Evolutionary conservation across 64 coral and sea anemone genomes (phyloP).

Genomic region (Actinia tenebrosa): DNA sequence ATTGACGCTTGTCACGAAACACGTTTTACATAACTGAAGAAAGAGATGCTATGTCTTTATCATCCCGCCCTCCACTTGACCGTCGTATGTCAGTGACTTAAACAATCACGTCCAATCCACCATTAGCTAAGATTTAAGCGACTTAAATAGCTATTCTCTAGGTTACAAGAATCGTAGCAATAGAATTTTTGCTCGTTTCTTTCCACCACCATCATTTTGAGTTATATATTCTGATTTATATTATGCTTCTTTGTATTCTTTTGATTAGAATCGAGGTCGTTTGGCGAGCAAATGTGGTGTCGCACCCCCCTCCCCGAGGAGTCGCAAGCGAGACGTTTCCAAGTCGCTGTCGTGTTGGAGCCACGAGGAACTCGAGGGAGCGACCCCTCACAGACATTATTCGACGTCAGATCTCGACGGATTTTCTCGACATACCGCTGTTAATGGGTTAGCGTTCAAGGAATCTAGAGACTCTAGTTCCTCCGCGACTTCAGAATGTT

Average conservation of each 20-base stretch:
- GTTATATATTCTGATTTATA: background rate
- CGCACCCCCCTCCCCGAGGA: slow-evolving; percentile 72
- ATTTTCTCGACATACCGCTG: slow-evolving; percentile 22
- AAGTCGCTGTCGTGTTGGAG: slow-evolving; percentile 50
- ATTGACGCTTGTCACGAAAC: background rate
- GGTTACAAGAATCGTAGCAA: too few relatives aligned
- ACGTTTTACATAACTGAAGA: background rate
- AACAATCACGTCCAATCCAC: background rate
- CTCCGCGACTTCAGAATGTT: slow-evolving; percentile 73
- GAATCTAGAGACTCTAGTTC: slow-evolving; percentile 60
- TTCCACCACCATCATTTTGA: too few relatives aligned
- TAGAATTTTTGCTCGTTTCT: too few relatives aligned
- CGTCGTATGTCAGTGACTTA: background rate
- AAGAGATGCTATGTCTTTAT: background rate
- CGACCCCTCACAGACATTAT: slow-evolving; percentile 40
- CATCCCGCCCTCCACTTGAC: background rate
- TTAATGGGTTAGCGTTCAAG: slow-evolving; percentile 38
- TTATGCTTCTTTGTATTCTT: background rate
- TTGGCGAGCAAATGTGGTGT: slow-evolving; percentile 89
- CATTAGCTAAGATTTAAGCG: too few relatives aligned
- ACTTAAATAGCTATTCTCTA: background rate
- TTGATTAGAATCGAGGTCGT: slow-evolving; percentile 86
- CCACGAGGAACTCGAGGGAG: slow-evolving; percentile 31
- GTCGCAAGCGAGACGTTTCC: slow-evolving; percentile 49
- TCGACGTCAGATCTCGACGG: slow-evolving; percentile 61